Conservation (phyloP, 1,140 invertebrate species). For the Drosophila rufa region DNA sequence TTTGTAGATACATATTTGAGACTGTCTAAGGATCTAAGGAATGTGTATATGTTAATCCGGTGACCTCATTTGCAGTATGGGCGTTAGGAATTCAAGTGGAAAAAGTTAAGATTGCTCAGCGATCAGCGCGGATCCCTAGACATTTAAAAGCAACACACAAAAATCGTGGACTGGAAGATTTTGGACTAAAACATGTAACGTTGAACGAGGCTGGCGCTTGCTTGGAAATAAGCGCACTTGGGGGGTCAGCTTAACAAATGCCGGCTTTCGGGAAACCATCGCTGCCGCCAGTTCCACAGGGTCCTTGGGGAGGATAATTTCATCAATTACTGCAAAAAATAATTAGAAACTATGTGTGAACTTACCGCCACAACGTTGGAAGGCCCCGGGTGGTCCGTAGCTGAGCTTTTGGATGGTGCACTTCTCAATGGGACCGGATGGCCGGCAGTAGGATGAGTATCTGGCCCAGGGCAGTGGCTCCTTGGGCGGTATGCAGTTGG, state of each 20-base stretch:
- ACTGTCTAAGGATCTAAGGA: not conserved
- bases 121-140: not conserved
- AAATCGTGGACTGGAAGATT: constrained; percentile 53
- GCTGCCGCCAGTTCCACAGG: constrained; percentile 43
- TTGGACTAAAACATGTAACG: constrained; percentile 52
- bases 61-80: too few relatives aligned
- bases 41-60: not conserved
- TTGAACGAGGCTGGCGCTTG: constrained; percentile 3
- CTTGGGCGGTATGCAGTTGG: constrained; percentile 86
- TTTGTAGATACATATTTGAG: not conserved
- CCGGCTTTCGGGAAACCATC: constrained; percentile 73
- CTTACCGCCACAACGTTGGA: constrained; percentile 76
- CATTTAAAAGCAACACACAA: not conserved
- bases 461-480: constrained; percentile 86
- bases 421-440: constrained; percentile 82
- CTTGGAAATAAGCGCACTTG: not conserved
- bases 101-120: not conserved
- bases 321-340: too few relatives aligned
- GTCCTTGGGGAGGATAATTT: constrained; percentile 34
- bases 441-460: constrained; percentile 84
- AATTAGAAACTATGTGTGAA: not conserved
- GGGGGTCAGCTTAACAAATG: constrained; percentile 59
- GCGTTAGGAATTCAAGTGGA: constrained; percentile 3
- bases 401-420: constrained; percentile 88
- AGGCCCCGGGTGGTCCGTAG: constrained; percentile 86